These are phyloP conservation scores for Ganaspis sp. DNA, from an alignment of 1,140 invertebrate species.

Conservation along the genomic window DNA sequence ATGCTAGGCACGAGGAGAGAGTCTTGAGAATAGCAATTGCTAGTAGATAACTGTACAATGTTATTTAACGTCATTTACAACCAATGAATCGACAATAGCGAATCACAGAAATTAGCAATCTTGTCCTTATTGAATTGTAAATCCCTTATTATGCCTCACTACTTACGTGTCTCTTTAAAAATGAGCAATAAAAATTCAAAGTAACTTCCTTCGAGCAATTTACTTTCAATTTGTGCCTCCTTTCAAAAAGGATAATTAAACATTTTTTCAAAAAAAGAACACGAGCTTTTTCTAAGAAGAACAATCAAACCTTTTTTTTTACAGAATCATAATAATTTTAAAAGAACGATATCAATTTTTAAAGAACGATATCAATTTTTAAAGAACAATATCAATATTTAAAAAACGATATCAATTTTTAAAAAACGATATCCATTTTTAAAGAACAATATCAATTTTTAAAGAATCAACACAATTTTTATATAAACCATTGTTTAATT, in stretches of 20 bases:
- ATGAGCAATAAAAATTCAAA: neutral
- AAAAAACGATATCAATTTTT: no score
- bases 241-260: neutral
- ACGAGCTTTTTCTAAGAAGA: no score
- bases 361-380: no score
- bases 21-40: conserved; percentile 51
- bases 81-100: neutral
- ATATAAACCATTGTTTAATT: no score
- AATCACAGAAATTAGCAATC: conserved; percentile 12
- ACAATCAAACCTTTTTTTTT: no score
- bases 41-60: conserved; percentile 52
- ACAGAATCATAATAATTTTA: no score
- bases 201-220: neutral
- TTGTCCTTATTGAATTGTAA: conserved; percentile 15
- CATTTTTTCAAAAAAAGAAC: no score
- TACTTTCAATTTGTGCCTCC: neutral
- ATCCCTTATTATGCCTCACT: neutral
- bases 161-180: neutral
- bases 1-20: conserved; percentile 47
- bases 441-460: no score
- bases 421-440: no score
- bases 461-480: no score
- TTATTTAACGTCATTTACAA: conserved; percentile 34
- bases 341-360: no score
- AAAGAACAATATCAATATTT: no score